These are phyloP conservation scores for Hipposideros armiger DNA, from an alignment of 2,113 vertebrate species.

Conservation along the genomic window DNA sequence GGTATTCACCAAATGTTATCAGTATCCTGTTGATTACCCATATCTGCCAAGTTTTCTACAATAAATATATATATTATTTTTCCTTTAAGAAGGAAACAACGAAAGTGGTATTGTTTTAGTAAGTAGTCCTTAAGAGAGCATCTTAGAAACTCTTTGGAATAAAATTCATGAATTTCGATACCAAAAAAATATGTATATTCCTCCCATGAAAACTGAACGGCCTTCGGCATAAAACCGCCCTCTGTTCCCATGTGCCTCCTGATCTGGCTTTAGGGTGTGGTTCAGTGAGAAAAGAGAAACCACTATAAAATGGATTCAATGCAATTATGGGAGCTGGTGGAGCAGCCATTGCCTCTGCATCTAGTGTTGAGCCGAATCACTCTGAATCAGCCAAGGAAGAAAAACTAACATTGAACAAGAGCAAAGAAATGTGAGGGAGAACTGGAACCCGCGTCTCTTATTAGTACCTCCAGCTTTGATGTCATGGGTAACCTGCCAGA, in stretches of 20 bases:
- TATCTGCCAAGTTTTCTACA: neutral
- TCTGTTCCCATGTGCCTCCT: neutral
- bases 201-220: neutral
- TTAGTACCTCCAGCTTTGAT: neutral
- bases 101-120: neutral
- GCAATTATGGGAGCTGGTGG: neutral
- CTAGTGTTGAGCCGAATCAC: neutral
- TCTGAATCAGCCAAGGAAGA: neutral
- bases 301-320: neutral
- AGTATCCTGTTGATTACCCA: neutral
- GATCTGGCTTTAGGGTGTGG: neutral
- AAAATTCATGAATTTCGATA: conserved; percentile 38
- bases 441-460: neutral
- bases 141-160: conserved; percentile 27
- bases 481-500: neutral
- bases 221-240: neutral
- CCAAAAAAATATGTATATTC: neutral
- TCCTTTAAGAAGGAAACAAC: conserved; percentile 25
- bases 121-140: neutral
- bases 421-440: neutral
- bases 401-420: neutral
- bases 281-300: neutral
- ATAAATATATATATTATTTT: neutral
- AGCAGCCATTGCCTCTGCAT: neutral
- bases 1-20: conserved; percentile 6